Base-by-base conservation (phyloP, 30 jellyfish, hydroid and myxozoan species). In the Pelagia noctiluca region DNA sequence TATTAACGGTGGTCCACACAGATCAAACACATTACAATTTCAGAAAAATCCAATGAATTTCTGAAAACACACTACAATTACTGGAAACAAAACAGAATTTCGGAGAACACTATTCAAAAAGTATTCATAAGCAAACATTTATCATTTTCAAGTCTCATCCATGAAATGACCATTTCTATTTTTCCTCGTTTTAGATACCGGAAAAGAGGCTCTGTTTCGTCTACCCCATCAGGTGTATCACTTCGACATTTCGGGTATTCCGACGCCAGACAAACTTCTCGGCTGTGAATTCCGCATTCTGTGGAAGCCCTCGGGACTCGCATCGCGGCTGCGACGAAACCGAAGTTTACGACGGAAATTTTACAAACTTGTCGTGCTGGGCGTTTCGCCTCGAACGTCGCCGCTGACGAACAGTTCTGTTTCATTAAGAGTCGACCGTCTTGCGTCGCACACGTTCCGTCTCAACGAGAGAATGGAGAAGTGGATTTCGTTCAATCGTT, bases 281-380 rank as follows among this genome's bases (percentile, higher is more conserved):
- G 74, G 84, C 5, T 80, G 78, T 26, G 84, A 80, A 29, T 80
- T 80, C 52, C 91, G 91, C 18, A 37, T 80, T 2, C 91, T 61
- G 0, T 80, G 91, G 91, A 49, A 80, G 12, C 91, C 91, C 0
- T 54, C 36, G 7, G 68, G 50, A 21, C 70, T 65, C 32, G 68
- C 71, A 0, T 49, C 84, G 30, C 50, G 91, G 71, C 22, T 65
- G n/a, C 91, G 91, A 49, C 79, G 91, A 19, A 24, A 38, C 53
- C 71, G 84, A 48, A 50, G 69, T 28, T 24, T 65, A 4, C 63
- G 50, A 19, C 60, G 62, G 28, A 80, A 69, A 36, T 80, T 50
- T 23, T 80, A 64, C 66, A 70, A 80, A 50, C 22, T 80, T 34
- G 50, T 80, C 35, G 13, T 80, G 7, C 91, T 80, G 1, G 91